A percentile compares a stretch with the other conserved stretches of the same genome.
These are phyloP conservation scores for Mystacides longicornis DNA, from an alignment of 2,888 invertebrate species.

Conservation along the genomic window DNA sequence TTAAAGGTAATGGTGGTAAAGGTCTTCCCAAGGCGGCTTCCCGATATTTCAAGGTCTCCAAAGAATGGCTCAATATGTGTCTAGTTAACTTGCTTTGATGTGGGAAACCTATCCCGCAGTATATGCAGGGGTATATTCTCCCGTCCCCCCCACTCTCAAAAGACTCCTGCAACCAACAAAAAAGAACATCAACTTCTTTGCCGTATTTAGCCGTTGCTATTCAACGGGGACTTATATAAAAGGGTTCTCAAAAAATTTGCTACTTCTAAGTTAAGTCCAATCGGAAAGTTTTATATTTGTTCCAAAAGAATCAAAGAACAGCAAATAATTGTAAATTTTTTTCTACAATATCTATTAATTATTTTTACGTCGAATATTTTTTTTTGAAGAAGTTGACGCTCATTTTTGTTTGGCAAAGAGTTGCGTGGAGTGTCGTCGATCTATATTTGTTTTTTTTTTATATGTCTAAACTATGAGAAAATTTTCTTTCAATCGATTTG, in stretches of 20 bases:
- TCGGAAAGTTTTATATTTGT: conserved; percentile 14
- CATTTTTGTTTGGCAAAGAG: conserved; percentile 70
- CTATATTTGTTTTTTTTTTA: no score
- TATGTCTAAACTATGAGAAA: no score
- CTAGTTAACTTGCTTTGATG: conserved; percentile 87
- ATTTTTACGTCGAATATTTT: background rate
- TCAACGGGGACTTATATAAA: conserved; percentile 9
- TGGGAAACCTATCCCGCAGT: conserved; percentile 82
- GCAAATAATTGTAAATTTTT: conserved; percentile 9
- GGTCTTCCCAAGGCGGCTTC: conserved; percentile 53
- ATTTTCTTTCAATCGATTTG: no score
- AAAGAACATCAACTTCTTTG: conserved; percentile 88
- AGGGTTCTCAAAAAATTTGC: conserved; percentile 10
- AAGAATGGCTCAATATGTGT: conserved; percentile 81
- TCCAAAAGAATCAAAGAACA: conserved; percentile 33
- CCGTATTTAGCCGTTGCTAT: conserved; percentile 23
- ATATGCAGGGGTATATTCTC: conserved; percentile 73
- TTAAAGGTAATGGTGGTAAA: conserved; percentile 39
- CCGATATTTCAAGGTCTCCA: conserved; percentile 81
- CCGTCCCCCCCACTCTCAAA: conserved; percentile 56
- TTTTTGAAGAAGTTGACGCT: conserved; percentile 72
- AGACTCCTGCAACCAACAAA: conserved; percentile 89
- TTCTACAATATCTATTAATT: conserved; percentile 3
- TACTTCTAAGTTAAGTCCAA: conserved; percentile 5
- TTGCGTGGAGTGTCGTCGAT: conserved; percentile 38